Percentiles rank a stretch among this genome's conserved stretches.
These are phyloP conservation scores for Halcyon smyrnensis DNA, from an alignment of 2,797 vertebrate species.

Conservation along the genomic window DNA sequence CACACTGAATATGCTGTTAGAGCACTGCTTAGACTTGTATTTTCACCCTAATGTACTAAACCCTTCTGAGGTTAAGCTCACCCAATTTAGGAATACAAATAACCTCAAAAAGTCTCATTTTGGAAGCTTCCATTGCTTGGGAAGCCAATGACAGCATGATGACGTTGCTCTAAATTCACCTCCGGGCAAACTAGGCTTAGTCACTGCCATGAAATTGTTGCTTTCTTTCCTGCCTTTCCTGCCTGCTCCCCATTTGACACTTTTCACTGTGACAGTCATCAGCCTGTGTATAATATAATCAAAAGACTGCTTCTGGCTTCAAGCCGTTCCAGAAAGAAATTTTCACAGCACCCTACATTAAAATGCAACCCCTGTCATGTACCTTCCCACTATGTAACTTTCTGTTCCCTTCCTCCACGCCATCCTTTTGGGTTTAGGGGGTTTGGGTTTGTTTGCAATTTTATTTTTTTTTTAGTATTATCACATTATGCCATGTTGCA, in stretches of 20 bases:
- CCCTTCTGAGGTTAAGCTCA: not conserved
- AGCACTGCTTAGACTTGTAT: not conserved
- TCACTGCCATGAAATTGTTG: not conserved
- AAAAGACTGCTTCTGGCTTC: conserved; percentile 21
- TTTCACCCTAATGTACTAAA: not conserved
- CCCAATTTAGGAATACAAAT: not conserved
- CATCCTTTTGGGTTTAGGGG: not conserved
- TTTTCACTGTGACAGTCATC: conserved; percentile 18
- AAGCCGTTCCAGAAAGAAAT: not conserved
- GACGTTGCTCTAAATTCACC: not conserved
- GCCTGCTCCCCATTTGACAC: not conserved
- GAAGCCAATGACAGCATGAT: not conserved
- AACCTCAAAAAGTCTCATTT: not conserved
- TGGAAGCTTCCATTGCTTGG: not conserved
- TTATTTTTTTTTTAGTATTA: conserved; percentile 15
- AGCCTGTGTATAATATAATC: conserved; percentile 6
- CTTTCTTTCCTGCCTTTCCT: conserved; percentile 4
- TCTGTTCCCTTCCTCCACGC: not conserved
- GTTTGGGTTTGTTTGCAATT: not conserved
- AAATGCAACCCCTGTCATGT: conserved; percentile 2
- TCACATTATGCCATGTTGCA: conserved; percentile 66
- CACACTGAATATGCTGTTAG: not conserved
- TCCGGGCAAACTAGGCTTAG: conserved; percentile 3
- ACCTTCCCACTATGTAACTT: not conserved
- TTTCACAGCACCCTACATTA: not conserved